Base-by-base conservation (phyloP, 2,888 invertebrate genomes). In the Coleophora flavipennella region DNA sequence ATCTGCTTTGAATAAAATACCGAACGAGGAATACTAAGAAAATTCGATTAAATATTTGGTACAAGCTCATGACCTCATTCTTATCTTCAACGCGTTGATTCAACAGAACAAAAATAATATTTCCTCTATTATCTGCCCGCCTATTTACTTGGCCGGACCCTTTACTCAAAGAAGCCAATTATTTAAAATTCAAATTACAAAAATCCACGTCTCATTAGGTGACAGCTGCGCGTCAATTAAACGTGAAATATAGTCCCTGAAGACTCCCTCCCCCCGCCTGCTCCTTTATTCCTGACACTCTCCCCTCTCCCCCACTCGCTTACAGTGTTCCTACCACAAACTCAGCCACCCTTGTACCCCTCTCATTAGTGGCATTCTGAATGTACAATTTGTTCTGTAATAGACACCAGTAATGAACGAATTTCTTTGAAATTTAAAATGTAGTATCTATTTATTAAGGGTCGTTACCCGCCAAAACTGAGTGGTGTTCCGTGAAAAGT, bases 161-260 rank as follows among this genome's bases (percentile, higher is more conserved):
- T 29, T 31, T 31, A 29, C 20, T 11, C 26, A 12, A 36, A 33
- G 34, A 36, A 32, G 31, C 40, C 39, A 45, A 44, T 46, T 45
- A 44, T 48, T 50, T 46, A 40, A 42, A 55, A 59, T 64, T 59
- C 51, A 56, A 55, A 65, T 67, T 69, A 62, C 59, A 70, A 77
- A 73, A 77, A 72, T 67, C 67, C 61, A 65, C 66, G 68, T 72
- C 78, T 81, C 76, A 78, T 80, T 80, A 80, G 65, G 70, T 75
- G 80, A 79, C 79, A 75, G 78, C 76, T 72, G 76, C 64, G 79
- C 76, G 77, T 80, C 81, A 81, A 80, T 81, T 81, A 81, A 79
- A 77, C 73, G 70, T 79, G 75, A 81, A 81, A 80, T 81, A 83
- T 78, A 70, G 79, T 71, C 75, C 68, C 65, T 53, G 63, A 71